Conservation (phyloP, 2,113 vertebrate species). For the Spea bombifrons region DNA sequence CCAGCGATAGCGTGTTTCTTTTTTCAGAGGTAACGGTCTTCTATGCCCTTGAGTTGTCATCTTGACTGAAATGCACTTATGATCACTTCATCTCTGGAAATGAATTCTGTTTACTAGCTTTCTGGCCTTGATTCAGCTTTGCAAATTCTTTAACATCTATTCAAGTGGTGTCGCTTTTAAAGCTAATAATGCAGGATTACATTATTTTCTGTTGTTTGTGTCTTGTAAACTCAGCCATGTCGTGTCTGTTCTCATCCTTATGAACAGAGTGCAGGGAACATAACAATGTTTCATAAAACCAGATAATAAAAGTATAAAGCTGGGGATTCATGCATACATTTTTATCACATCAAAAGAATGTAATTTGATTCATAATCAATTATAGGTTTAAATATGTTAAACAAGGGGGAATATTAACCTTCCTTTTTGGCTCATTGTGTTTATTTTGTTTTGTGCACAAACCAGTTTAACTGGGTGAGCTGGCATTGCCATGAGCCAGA, state of each 20-base stretch:
- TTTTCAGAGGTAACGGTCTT: conserved; percentile 1
- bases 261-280: background rate
- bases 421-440: too few species aligned
- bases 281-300: background rate
- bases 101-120: conserved; percentile 42
- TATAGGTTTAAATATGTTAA: background rate
- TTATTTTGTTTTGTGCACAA: too few species aligned
- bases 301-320: background rate
- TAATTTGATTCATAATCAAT: background rate
- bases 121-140: conserved; percentile 37
- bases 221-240: conserved; percentile 6
- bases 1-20: conserved; percentile 19
- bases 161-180: conserved; percentile 30
- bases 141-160: conserved; percentile 30
- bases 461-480: too few species aligned
- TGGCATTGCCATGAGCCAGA: too few species aligned
- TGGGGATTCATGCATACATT: background rate
- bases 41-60: conserved; percentile 38
- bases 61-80: conserved; percentile 33
- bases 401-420: too few species aligned
- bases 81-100: conserved; percentile 40
- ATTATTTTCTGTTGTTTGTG: conserved; percentile 8
- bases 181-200: background rate
- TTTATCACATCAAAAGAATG: background rate
- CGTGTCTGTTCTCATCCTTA: background rate